These are phyloP conservation scores for Drosophila setifemur DNA, from an alignment of 1,140 invertebrate genomes.

Conservation along the genomic window DNA sequence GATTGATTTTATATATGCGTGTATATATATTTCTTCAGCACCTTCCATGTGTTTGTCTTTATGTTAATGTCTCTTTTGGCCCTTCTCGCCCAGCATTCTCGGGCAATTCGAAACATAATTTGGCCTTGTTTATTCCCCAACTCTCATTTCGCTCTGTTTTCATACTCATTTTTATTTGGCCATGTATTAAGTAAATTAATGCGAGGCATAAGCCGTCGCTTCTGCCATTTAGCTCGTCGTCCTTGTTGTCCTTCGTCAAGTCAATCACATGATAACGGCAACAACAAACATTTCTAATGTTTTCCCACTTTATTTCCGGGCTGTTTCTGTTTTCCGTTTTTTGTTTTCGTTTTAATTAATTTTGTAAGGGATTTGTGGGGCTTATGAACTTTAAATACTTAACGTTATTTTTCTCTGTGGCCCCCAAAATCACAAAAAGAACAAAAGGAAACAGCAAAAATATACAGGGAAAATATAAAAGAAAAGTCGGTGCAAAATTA, in stretches of 20 bases:
- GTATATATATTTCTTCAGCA: too few species aligned
- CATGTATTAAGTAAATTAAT: conserved; percentile 74
- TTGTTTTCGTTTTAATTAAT: conserved; percentile 70
- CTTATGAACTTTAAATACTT: conserved; percentile 77
- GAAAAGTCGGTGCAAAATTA: too few species aligned
- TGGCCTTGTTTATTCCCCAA: conserved; percentile 44
- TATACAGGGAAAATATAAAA: conserved; percentile 12
- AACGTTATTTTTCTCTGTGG: conserved; percentile 14
- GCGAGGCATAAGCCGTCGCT: conserved; percentile 57
- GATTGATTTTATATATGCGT: not conserved
- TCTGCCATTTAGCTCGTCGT: conserved; percentile 41
- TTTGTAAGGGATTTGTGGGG: conserved; percentile 58
- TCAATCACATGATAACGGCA: conserved; percentile 55
- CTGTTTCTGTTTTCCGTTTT: conserved; percentile 27
- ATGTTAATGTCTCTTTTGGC: conserved; percentile 34
- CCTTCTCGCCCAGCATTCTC: not conserved
- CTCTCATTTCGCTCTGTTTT: too few species aligned
- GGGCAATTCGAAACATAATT: conserved; percentile 35
- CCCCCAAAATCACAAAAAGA: not conserved
- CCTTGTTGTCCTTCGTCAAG: conserved; percentile 72
- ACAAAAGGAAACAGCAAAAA: conserved; percentile 38
- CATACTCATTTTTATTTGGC: conserved; percentile 43
- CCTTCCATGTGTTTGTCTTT: conserved; percentile 1
- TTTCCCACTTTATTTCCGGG: conserved; percentile 26
- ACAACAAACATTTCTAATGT: conserved; percentile 35